Conservation (phyloP, 1,140 invertebrate genomes). For the Goniozus legneri region DNA sequence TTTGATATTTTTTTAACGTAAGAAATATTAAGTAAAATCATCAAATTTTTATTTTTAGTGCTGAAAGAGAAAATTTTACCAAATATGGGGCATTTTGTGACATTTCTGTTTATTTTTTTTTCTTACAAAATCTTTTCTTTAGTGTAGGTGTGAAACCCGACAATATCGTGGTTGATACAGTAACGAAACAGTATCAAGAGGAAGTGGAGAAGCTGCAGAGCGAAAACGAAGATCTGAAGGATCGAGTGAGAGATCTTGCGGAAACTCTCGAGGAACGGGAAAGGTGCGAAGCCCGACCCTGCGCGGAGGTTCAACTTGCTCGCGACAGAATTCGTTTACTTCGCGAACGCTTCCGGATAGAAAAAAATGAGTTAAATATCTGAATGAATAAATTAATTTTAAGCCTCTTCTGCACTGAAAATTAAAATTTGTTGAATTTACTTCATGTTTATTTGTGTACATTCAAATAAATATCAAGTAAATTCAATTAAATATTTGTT, state of each 20-base stretch:
- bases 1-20: background rate
- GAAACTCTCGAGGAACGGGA: constrained; percentile 36
- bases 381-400: too few species aligned
- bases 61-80: background rate
- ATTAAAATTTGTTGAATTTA: too few species aligned
- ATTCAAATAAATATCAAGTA: too few species aligned
- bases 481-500: background rate
- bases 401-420: too few species aligned
- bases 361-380: constrained; percentile 36
- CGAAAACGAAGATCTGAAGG: constrained; percentile 30
- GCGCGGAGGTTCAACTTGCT: constrained; percentile 24
- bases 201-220: constrained; percentile 38
- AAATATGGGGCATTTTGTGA: background rate
- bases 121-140: background rate
- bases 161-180: constrained; percentile 33
- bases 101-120: constrained; percentile 1
- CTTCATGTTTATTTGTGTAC: too few species aligned
- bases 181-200: constrained; percentile 34
- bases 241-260: constrained; percentile 37
- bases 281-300: constrained; percentile 26
- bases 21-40: background rate
- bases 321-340: constrained; percentile 31
- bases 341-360: constrained; percentile 21
- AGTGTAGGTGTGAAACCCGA: constrained; percentile 32
- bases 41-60: background rate